Base-by-base conservation (phyloP, 2,113 vertebrate species). In the Nansenia antarctica region DNA sequence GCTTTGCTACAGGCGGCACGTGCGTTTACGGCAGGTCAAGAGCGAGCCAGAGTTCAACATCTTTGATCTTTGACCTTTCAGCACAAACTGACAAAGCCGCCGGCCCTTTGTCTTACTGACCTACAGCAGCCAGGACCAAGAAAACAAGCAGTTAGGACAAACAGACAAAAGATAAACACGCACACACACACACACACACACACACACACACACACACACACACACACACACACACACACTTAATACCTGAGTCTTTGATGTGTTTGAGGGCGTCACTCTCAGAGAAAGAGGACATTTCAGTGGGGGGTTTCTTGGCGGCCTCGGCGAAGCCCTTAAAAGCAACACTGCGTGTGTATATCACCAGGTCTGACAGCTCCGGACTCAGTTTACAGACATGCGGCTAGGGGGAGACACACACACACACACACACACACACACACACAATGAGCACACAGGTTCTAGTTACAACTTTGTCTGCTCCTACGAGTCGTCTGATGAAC, bases 231-330 rank as follows among this genome's bases (percentile, higher is more conserved):
- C 15, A 68, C 55, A 59, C 54, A 61, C 39, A 24, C n/a, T 47
- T n/a, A 65, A 67, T 89, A 98, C 97, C 96, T n/a, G 90, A 90
- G 58, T 97, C 95, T 74, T 90, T 94, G 63, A 92, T 87, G 60
- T 93, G 85, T 57, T 91, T 93, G 74, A 93, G 92, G 5, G 96
- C 96, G 68, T 95, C 94, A 62, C 93, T 94, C 80, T 99, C 97
- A 0, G 90, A 95, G 89, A 98, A 95, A 24, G 96, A 99, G 3
- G 93, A 94, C 76, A 99, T 83, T 39, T 95, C 83, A 2, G 65
- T 88, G 32, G 92, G 63, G 2, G 85, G 82, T 0, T 63, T 83
- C 69, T 55, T 80, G 73, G 89, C 81, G 14, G 92, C 87, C 0
- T 84, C 83, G n/a, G 88, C 78, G 29, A 96, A 92, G 70, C 85